Evolutionary conservation across 1,140 invertebrate species (phyloP), one percentile per base, ranked within the genome.

Genomic region (Monochamus saltuarius): DNA sequence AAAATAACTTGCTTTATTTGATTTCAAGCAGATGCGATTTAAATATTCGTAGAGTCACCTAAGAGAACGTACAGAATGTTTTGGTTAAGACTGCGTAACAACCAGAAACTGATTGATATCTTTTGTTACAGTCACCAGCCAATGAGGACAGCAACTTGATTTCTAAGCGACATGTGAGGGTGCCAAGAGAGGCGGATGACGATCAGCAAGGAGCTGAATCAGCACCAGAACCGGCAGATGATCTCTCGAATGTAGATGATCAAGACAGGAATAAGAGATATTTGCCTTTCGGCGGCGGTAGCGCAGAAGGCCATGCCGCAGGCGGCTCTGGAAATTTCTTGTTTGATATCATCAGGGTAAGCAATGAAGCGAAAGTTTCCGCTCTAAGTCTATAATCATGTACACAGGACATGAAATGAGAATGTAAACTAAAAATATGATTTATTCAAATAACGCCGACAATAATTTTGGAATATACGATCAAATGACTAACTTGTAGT

Each of bases 301-400:
- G 59, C 61, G 73, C 72, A 57, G 77, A 72, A 60, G 79, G 74
- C 17, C 80, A 82, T 49, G 83, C 81, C 11, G 82, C 82, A 10
- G 85, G 85, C 51, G 90, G 89, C 36, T 91, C 89, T 8, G 90
- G 90, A 55, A 93, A 92, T 79, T 91, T 93, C 80, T 80, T 93
- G 56, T 91, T 92, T 78, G 90, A 93, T 77, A 88, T 91, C 67
- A 89, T 92, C 73, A 83, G 90, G 82, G 90, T 92, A 80, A 89
- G 72, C 45, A 67, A 51, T 19, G 40, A 34, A 43, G 57, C 2
- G 22, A 29, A 29, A 29, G 22, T 29, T 29, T 29, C 22, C 22
- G 22, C 22, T 2, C 6, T 29, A 6, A 29, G 16, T 42, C 39
- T 42, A 10, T 13, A 42, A 39, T 10, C 13, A 39, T 39, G n/a